Evolutionary conservation across 2,888 invertebrate species (phyloP).

Genomic region (Cheilosia scutellata): DNA sequence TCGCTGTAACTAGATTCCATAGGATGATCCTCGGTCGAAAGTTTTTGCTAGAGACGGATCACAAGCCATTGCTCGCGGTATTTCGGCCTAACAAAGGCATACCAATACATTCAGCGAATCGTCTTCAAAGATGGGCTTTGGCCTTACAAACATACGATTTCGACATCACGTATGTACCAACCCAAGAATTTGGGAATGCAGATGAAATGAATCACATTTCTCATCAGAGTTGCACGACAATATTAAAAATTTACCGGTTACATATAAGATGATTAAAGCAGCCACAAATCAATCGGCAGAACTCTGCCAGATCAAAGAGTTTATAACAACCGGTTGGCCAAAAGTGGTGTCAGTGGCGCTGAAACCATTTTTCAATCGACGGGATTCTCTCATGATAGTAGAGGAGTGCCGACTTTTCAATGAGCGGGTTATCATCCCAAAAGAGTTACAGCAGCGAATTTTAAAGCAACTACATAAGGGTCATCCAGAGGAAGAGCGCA

Average conservation of each 20-base stretch:
- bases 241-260: slow-evolving; percentile 31
- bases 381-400: slow-evolving; percentile 44
- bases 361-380: slow-evolving; percentile 39
- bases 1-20: slow-evolving; percentile 37
- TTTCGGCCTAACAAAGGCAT: slow-evolving; percentile 43
- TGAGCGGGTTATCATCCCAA: slow-evolving; percentile 31
- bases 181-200: slow-evolving; percentile 63
- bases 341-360: slow-evolving; percentile 12
- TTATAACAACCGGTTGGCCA: slow-evolving; percentile 29
- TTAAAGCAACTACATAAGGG: slow-evolving; percentile 71
- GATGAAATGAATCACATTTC: slow-evolving; percentile 47
- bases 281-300: slow-evolving; percentile 16
- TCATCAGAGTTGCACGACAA: slow-evolving; percentile 38
- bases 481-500: slow-evolving; percentile 76
- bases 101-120: slow-evolving; percentile 38
- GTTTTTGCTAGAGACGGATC: slow-evolving; percentile 50
- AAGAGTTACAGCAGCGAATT: slow-evolving; percentile 31
- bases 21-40: slow-evolving; percentile 39
- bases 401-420: slow-evolving; percentile 36
- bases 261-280: slow-evolving; percentile 40
- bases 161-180: slow-evolving; percentile 46
- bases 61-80: slow-evolving; percentile 46
- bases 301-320: slow-evolving; percentile 19
- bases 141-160: slow-evolving; percentile 62
- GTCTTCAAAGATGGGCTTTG: slow-evolving; percentile 45